Base-by-base conservation (phyloP, 1,140 invertebrate species). In the Macrosteles quadrilineatus region DNA sequence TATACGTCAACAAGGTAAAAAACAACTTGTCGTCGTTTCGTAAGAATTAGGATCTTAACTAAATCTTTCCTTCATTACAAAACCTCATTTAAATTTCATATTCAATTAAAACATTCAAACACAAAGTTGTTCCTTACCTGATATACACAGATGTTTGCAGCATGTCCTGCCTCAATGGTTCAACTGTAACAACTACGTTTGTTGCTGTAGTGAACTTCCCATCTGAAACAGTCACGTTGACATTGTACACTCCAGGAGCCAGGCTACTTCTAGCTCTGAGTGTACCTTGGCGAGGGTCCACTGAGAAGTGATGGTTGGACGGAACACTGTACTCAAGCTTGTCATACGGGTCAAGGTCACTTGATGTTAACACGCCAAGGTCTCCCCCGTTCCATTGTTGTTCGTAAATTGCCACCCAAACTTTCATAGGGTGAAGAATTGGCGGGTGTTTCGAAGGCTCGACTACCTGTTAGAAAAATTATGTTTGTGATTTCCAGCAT, bases 381-480 rank as follows among this genome's bases (percentile, higher is more conserved):
- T 59, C 55, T 2, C 55, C 55, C 27, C 55, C 55, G 12, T 29
- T 14, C 55, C 55, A 59, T 59, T 59, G 55, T 4, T 59, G 21
- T 23, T 59, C 55, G 55, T 59, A 59, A 4, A 59, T 25, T n/a
- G 21, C 55, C 21, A 59, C 55, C 55, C 55, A 59, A 1, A 59
- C 55, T 14, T 25, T 4, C 23, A 59, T 14, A 59, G 55, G 55
- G 21, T 11, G 11, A 1, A 59, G 25, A 2, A 25, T n/a, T 29
- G 55, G 55, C 25, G 55, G 55, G 55, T 59, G 55, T n/a, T 59
- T 59, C 1, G 55, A 59, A 14, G 55, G 55, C 25, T 59, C 55
- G 4, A 59, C 55, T 2, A 59, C 55, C 55, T 59, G 21, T 14
- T n/a, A n/a, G n/a, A n/a, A n/a, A n/a, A n/a, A n/a, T n/a, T n/a